Evolutionary conservation across 1,140 invertebrate genomes (phyloP), one percentile per base, ranked within the genome.

Genomic region (Sarcophaga peregrina): DNA sequence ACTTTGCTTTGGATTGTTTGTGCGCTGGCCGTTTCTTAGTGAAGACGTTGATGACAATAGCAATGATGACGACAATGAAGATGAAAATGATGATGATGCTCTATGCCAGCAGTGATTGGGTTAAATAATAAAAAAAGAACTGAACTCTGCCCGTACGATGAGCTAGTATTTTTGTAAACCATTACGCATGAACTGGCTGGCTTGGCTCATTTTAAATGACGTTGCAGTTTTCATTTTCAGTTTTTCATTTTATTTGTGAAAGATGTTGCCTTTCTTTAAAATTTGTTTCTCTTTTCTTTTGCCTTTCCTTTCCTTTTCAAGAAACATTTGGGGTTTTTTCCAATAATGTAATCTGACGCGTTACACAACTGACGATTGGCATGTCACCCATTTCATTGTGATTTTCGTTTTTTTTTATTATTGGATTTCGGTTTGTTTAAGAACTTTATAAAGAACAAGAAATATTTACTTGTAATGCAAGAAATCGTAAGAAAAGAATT

Each of bases 311-410:
- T 72, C 1, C 0, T 1, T 15, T 7, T 20, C 20, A 9, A 72
- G 62, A 72, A 25, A 25, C 20, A 25, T 72, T 72, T 25, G 2
- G 52, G 52, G 45, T 4, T 45, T 74, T 74, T 37, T 46, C 62
- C 7, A 46, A 10, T 10, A 74, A 74, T 45, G 73, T 45, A 74
- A 74, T 45, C 73, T 25, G 8, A 74, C 25, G 45, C 25, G 45
- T 10, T 52, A 10, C 25, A 37, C 25, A 37, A 37, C 50, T 52
- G 8, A 74, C 73, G 73, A 74, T 74, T 74, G 73, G 73, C 73
- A 74, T 74, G 73, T 74, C 73, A 74, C 73, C 45, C 73, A 74
- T 5, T 74, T 74, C 73, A 74, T 74, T 74, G 37, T 46, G 45
- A 45, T 74, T 37, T 74, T 13, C 10, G 11, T 74, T 37, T 74